A percentile compares a stretch with the other conserved stretches of the same genome.
These are phyloP conservation scores for Menidia menidia DNA, from an alignment of 2,797 vertebrate species.

Conservation along the genomic window DNA sequence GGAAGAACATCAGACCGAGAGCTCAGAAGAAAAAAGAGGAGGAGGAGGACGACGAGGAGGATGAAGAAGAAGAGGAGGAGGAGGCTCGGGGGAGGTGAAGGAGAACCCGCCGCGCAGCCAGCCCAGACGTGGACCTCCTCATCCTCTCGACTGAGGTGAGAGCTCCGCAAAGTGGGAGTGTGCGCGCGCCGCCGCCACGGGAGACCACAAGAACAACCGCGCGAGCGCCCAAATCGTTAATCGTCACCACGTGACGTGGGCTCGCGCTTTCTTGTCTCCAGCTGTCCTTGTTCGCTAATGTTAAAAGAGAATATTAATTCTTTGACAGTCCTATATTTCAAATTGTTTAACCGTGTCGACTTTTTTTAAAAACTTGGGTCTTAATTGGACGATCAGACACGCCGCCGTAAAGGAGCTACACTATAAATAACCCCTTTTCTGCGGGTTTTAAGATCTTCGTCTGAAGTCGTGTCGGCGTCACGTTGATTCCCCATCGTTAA, in stretches of 20 bases:
- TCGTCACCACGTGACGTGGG: conserved; percentile 68
- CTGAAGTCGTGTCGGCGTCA: too few relatives aligned
- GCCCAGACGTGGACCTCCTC: conserved; percentile 31
- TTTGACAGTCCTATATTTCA: too few relatives aligned
- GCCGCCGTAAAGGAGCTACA: too few relatives aligned
- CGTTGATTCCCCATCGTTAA: too few relatives aligned
- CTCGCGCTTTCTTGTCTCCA: conserved; percentile 15
- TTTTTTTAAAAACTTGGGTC: too few relatives aligned
- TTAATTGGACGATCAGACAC: too few relatives aligned
- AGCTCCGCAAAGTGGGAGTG: conserved; percentile 44
- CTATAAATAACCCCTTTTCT: neutral
- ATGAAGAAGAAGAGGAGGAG: too few relatives aligned
- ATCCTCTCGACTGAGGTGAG: conserved; percentile 31
- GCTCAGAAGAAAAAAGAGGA: conserved; percentile 25
- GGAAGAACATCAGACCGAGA: conserved; percentile 70
- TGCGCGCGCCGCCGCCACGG: conserved; percentile 26
- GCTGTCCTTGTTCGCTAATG: neutral
- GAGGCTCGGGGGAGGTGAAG: conserved; percentile 6
- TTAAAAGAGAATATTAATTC: too few relatives aligned
- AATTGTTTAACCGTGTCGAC: too few relatives aligned
- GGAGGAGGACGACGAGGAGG: too few relatives aligned
- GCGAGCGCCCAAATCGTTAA: conserved; percentile 35
- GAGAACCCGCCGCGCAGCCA: conserved; percentile 21
- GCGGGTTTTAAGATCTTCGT: neutral
- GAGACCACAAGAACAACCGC: conserved; percentile 13